Percentiles rank a stretch among this genome's conserved stretches.
Evolutionary conservation across 2,113 vertebrate genomes (phyloP).

Genomic region (Pristiophorus japonicus): DNA sequence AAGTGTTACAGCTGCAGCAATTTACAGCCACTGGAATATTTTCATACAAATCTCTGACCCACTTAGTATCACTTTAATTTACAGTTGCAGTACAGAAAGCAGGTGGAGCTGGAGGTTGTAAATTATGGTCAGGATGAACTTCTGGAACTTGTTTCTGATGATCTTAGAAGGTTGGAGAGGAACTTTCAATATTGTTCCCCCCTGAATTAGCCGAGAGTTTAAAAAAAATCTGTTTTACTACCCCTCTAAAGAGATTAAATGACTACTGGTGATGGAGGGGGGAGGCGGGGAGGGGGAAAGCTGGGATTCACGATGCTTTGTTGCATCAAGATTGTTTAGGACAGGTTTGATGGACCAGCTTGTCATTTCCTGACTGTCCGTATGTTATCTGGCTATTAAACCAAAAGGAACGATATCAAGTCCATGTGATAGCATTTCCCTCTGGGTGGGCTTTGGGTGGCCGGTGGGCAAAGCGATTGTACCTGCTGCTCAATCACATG

Average conservation of each 20-base stretch:
- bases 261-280: background rate
- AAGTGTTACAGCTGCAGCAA: background rate
- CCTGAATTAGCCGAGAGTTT: background rate
- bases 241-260: too few species aligned
- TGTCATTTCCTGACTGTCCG: background rate
- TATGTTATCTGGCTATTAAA: background rate
- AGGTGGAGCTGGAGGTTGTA: background rate
- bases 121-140: background rate
- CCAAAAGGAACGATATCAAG: background rate
- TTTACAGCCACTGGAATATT: background rate
- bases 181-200: background rate
- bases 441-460: background rate
- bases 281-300: too few species aligned
- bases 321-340: background rate
- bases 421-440: background rate
- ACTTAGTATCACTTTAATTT: background rate
- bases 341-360: background rate
- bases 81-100: background rate
- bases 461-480: background rate
- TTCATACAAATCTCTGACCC: background rate
- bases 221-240: background rate
- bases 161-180: background rate
- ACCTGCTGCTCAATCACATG: too few species aligned
- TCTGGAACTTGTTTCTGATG: background rate
- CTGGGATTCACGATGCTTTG: background rate